Evolutionary conservation across 2,888 invertebrate genomes (phyloP).

Genomic region (Vanessa cardui): DNA sequence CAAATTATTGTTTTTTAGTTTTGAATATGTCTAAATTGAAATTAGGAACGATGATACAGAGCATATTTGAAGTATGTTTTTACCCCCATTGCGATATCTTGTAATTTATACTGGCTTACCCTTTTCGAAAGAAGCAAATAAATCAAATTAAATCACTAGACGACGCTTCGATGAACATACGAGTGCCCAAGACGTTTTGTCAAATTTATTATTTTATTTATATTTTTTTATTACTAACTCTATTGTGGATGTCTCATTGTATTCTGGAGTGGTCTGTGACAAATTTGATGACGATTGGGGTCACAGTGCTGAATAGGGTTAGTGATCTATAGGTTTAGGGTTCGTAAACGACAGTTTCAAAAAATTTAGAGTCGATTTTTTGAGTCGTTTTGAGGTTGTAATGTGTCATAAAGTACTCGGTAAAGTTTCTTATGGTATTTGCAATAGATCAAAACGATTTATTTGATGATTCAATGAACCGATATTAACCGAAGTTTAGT

Average conservation of each 20-base stretch:
- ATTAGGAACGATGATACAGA: slow-evolving; percentile 42
- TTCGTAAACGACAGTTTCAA: slow-evolving; percentile 74
- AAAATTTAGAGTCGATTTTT: slow-evolving; percentile 59
- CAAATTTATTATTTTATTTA: slow-evolving; percentile 83
- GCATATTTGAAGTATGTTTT: slow-evolving; percentile 47
- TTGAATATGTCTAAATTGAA: slow-evolving; percentile 47
- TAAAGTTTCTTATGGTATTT: slow-evolving; percentile 62
- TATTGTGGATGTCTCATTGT: slow-evolving; percentile 74
- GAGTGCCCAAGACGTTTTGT: slow-evolving; percentile 83
- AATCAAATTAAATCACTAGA: slow-evolving; percentile 81
- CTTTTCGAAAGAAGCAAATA: slow-evolving; percentile 76
- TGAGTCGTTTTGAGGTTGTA: slow-evolving; percentile 71
- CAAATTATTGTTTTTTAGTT: too few relatives aligned
- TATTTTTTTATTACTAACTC: slow-evolving; percentile 75
- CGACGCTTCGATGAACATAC: slow-evolving; percentile 69
- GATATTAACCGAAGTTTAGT: slow-evolving; percentile 39
- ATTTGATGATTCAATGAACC: slow-evolving; percentile 62
- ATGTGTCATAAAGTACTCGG: slow-evolving; percentile 70
- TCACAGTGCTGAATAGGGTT: slow-evolving; percentile 64
- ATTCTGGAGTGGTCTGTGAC: slow-evolving; percentile 79
- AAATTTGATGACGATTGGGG: slow-evolving; percentile 81
- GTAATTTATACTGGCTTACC: slow-evolving; percentile 74
- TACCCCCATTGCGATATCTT: slow-evolving; percentile 56
- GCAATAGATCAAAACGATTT: slow-evolving; percentile 54
- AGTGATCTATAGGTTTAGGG: slow-evolving; percentile 72